Evolutionary conservation across 2,797 vertebrate genomes (phyloP).

Genomic region (Lithobates sylvaticus): DNA sequence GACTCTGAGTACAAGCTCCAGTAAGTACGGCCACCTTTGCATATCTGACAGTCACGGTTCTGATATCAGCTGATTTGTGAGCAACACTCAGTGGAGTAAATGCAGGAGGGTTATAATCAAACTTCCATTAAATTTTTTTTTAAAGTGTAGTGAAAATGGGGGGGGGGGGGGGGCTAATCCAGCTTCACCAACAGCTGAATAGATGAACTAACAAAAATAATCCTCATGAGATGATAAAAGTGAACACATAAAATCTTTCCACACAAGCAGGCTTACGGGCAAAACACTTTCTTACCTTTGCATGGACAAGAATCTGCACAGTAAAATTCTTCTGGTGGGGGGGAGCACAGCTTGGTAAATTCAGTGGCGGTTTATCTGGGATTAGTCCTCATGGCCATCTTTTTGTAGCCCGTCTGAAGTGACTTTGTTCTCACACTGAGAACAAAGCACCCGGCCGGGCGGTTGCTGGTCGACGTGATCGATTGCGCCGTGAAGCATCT

Average conservation of each 20-base stretch:
- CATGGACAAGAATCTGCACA: conserved; percentile 75
- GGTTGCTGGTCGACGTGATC: too few species aligned
- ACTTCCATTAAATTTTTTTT: not conserved
- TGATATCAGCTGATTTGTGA: too few species aligned
- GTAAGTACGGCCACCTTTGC: too few species aligned
- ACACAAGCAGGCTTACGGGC: not conserved
- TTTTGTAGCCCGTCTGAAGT: too few species aligned
- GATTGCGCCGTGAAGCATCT: too few species aligned
- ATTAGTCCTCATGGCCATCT: too few species aligned
- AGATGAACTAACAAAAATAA: not conserved
- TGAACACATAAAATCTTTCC: conserved; percentile 42
- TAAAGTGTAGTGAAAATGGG: conserved; percentile 5
- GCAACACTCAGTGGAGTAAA: conserved; percentile 6
- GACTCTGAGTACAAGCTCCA: too few species aligned
- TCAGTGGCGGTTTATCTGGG: not conserved
- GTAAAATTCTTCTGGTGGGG: conserved; percentile 38
- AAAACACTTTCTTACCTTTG: conserved; percentile 74
- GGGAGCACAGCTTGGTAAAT: conserved; percentile 35
- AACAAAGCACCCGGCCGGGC: too few species aligned
- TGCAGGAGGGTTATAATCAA: not conserved
- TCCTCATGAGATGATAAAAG: conserved; percentile 45
- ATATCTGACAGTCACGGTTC: too few species aligned
- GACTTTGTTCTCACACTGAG: too few species aligned
- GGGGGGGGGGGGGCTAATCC: not conserved
- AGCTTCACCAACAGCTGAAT: not conserved